Conservation (phyloP, 2,888 invertebrate genomes). For the Drosophila affinis region DNA sequence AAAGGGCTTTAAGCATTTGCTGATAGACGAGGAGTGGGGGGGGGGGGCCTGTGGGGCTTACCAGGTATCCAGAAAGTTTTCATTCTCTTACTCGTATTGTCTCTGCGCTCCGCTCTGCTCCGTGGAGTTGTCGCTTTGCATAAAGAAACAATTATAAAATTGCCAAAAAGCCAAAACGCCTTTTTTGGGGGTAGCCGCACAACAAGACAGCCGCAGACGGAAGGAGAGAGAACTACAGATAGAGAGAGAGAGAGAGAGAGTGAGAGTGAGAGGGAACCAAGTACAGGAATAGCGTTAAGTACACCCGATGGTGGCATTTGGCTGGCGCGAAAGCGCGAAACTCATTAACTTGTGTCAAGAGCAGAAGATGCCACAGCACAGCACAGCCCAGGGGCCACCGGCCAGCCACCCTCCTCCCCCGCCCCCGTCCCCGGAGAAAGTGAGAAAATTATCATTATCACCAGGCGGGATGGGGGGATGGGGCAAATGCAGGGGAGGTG, state of each 20-base stretch:
- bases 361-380: constrained; percentile 44
- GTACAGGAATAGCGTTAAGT: constrained; percentile 51
- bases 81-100: constrained; percentile 4
- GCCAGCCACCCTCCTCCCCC: constrained; percentile 38
- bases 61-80: constrained; percentile 54
- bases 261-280: not conserved
- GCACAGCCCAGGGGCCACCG: constrained; percentile 8
- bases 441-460: constrained; percentile 82
- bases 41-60: constrained; percentile 17
- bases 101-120: not conserved
- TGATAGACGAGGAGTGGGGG: constrained; percentile 60
- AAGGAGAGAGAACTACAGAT: constrained; percentile 13
- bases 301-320: constrained; percentile 79
- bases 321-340: constrained; percentile 74
- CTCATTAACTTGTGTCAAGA: constrained; percentile 76
- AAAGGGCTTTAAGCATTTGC: constrained; percentile 63
- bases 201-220: constrained; percentile 52
- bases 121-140: constrained; percentile 75
- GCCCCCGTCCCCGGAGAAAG: constrained; percentile 56
- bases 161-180: constrained; percentile 69
- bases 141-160: constrained; percentile 82
- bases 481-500: constrained; percentile 12
- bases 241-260: not conserved
- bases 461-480: constrained; percentile 8
- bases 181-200: constrained; percentile 80